Evolutionary conservation across 2,113 vertebrate species (phyloP), one percentile per base, ranked within the genome.

Genomic region (Glaucomys volans): DNA sequence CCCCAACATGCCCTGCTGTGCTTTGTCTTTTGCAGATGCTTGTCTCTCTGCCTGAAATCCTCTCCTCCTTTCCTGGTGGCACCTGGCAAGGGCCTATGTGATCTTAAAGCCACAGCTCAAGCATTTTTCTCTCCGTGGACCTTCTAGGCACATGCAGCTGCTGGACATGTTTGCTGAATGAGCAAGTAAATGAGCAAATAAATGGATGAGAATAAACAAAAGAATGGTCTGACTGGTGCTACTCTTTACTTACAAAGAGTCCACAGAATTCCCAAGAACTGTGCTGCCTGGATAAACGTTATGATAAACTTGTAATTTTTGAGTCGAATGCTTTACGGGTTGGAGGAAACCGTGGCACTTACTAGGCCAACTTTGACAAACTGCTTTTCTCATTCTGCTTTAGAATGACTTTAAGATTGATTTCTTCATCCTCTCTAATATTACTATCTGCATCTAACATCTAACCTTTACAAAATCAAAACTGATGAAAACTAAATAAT

Each of bases 401-500:
- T 40, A 66, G 79, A 91, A 95, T 94, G 93, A 97, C 93, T 97
- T 87, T 89, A 91, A 93, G 95, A 97, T 95, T 92, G 94, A 97
- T 97, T 97, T 97, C 90, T 94, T 95, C 94, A 91, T 93, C 37
- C 44, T 89, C 66, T 94, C 42, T 95, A 90, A 95, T 96, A 92
- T 96, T 82, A 93, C 92, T 87, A 93, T 96, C 87, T 97, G 76
- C 95, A 59, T 76, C 91, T 97, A 94, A 95, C 91, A 95, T 93
- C 95, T 96, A 97, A 97, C 92, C 96, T 96, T 97, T 95, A 92
- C 79, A 91, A 93, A 97, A 97, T 97, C 62, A 97, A 97, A 97
- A 95, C 86, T 92, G 75, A 97, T 96, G 86, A 95, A 96, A 95
- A 95, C 92, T 69, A 95, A 97, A 97, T 94, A 96, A 97, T 97